phyloP scores from a whole-genome alignment of 1,140 invertebrate species.

The Amyelois transitella region DNA sequence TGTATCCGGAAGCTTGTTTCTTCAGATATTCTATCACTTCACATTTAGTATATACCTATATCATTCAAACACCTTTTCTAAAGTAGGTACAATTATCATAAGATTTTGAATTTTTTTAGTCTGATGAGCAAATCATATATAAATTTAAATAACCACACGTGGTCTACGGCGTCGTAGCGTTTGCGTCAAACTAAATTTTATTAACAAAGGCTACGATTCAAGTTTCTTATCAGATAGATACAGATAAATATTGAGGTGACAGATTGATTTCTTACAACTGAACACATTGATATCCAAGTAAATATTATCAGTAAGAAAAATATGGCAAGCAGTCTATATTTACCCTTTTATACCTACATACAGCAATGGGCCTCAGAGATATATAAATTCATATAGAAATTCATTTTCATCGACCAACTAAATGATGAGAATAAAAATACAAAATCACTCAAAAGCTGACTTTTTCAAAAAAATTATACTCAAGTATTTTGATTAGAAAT shows the following conservation, averaged over 20 bases:
- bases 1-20: neutral
- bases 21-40: neutral
- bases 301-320: neutral
- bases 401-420: too few relatives aligned
- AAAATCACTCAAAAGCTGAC: too few relatives aligned
- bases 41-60: neutral
- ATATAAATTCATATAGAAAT: too few relatives aligned
- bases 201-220: slow-evolving; percentile 3
- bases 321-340: neutral
- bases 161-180: neutral
- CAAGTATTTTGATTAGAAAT: too few relatives aligned
- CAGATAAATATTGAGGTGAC: slow-evolving; percentile 8
- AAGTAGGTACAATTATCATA: neutral
- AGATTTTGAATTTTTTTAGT: neutral
- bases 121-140: neutral
- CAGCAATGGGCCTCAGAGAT: too few relatives aligned
- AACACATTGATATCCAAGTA: neutral
- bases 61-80: neutral
- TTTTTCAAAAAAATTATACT: too few relatives aligned
- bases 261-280: slow-evolving; percentile 42
- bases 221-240: slow-evolving; percentile 14
- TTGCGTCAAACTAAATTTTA: neutral
- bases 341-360: neutral
- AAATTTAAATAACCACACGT: neutral
- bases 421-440: too few relatives aligned